Evolutionary conservation across 1,140 invertebrate genomes (phyloP).

Genomic region (Phymastichus coffea): DNA sequence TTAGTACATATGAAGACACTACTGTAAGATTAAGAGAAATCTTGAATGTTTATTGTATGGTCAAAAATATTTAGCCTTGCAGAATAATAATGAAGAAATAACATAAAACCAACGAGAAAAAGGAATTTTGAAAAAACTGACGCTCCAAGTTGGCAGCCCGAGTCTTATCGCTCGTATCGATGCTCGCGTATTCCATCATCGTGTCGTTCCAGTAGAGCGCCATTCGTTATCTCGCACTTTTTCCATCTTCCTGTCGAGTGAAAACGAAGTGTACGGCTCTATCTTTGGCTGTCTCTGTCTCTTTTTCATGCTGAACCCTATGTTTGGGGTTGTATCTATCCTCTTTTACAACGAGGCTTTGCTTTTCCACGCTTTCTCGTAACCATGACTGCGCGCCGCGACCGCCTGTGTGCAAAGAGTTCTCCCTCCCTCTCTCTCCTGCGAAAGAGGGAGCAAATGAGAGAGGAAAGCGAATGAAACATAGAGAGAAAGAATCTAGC

Average conservation of each 20-base stretch:
- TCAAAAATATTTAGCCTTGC: no score
- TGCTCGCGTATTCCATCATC: constrained; percentile 24
- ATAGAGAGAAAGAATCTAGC: no score
- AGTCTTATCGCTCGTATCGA: constrained; percentile 20
- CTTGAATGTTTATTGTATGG: no score
- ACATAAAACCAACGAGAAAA: constrained; percentile 1
- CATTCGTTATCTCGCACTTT: constrained; percentile 27
- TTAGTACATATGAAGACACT: no score
- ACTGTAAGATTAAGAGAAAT: no score
- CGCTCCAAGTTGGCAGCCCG: background rate
- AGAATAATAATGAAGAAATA: no score
- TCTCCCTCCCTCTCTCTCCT: no score
- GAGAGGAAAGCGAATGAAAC: background rate
- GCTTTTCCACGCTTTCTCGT: background rate
- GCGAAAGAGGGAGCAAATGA: background rate
- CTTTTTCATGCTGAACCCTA: background rate
- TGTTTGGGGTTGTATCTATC: background rate
- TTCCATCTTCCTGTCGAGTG: constrained; percentile 16
- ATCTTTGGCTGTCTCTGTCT: background rate
- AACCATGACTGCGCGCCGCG: background rate
- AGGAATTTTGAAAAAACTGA: no score
- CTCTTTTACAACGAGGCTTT: no score
- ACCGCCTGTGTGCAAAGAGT: no score
- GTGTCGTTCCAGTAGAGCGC: background rate
- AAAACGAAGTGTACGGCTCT: background rate